Conservation (phyloP, 2,888 invertebrate genomes). For the Mythimna ferrago region DNA sequence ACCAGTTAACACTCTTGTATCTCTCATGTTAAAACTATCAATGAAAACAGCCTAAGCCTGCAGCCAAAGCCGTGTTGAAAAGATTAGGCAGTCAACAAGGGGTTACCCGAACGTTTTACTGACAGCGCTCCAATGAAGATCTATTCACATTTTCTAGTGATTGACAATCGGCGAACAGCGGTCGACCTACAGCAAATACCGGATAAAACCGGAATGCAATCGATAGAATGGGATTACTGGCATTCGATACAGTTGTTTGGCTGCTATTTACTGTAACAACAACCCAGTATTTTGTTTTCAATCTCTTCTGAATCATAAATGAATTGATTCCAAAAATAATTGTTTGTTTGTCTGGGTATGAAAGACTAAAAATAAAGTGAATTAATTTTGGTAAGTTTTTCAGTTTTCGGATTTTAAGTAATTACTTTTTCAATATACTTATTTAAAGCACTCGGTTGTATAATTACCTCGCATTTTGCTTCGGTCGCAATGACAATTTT, state of each 20-base stretch:
- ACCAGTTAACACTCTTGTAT: not conserved
- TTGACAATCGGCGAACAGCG: slow-evolving; percentile 48
- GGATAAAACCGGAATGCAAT: slow-evolving; percentile 54
- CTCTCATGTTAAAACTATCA: not conserved
- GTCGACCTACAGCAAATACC: slow-evolving; percentile 48
- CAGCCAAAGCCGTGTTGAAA: not conserved
- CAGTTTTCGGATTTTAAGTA: not conserved
- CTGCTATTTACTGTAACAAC: slow-evolving; percentile 42
- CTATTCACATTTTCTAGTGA: slow-evolving; percentile 54
- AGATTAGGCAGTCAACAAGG: slow-evolving; percentile 20
- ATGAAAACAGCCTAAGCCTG: not conserved
- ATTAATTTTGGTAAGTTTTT: not conserved
- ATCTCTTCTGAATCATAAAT: slow-evolving; percentile 5
- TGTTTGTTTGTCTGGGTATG: not conserved
- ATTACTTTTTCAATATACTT: not conserved
- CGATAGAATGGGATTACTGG: slow-evolving; percentile 44
- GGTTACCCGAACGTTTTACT: slow-evolving; percentile 23
- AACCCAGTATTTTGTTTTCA: slow-evolving; percentile 17
- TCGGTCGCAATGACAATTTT: no score
- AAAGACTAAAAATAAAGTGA: not conserved
- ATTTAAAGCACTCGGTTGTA: no score
- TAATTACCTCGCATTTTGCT: no score
- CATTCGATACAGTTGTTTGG: slow-evolving; percentile 42
- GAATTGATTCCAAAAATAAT: not conserved
- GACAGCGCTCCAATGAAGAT: slow-evolving; percentile 42